phyloP scores from a whole-genome alignment of 1,140 invertebrate species.

The Lepidurus packardi region DNA sequence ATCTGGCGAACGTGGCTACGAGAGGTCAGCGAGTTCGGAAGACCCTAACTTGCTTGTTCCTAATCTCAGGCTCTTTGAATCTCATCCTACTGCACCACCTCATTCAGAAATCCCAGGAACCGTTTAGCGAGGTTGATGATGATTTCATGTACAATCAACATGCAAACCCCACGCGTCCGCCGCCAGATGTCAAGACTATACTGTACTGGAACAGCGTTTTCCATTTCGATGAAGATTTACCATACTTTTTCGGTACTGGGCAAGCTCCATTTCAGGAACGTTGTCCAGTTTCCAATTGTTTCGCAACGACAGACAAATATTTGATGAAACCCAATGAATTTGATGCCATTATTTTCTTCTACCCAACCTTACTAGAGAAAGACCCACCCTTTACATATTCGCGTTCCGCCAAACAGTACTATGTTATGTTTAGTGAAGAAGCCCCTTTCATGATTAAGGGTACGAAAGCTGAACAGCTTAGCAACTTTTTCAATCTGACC shows the following conservation, averaged over 20 bases:
- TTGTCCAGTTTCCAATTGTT: constrained; percentile 28
- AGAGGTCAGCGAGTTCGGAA: not conserved
- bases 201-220: constrained; percentile 17
- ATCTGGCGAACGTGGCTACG: not conserved
- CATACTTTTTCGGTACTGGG: constrained; percentile 31
- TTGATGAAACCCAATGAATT: constrained; percentile 28
- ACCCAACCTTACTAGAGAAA: not conserved
- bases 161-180: not conserved
- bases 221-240: not conserved
- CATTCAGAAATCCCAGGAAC: not conserved
- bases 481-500: constrained; percentile 34
- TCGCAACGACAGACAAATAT: constrained; percentile 24
- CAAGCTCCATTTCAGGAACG: constrained; percentile 18
- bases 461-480: not conserved
- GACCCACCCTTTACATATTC: constrained; percentile 25
- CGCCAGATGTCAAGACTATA: constrained; percentile 8
- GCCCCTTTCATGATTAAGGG: not conserved
- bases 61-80: not conserved
- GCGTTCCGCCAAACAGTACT: not conserved
- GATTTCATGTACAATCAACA: constrained; percentile 22
- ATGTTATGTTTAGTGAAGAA: constrained; percentile 25
- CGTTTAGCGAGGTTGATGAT: not conserved
- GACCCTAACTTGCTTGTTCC: not conserved
- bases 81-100: not conserved
- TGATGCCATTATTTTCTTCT: constrained; percentile 32